A percentile compares a stretch with the other conserved stretches of the same genome.
Conservation (phyloP, 1,140 invertebrate species). For the Arion vulgaris region DNA sequence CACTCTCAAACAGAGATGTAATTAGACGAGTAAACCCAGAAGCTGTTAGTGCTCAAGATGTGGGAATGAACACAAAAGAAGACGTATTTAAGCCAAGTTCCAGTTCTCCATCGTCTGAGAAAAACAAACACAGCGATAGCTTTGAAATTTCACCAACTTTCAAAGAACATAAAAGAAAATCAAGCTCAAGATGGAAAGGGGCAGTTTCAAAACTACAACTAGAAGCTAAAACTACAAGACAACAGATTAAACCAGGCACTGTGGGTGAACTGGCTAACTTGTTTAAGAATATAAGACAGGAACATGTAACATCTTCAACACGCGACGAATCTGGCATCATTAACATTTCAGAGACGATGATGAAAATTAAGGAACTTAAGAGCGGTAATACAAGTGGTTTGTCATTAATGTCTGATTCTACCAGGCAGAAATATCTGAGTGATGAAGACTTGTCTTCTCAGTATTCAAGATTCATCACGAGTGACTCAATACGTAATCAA, state of each 20-base stretch:
- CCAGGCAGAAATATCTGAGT: too few relatives aligned
- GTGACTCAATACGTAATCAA: neutral
- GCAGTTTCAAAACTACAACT: neutral
- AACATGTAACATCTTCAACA: neutral
- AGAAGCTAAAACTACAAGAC: neutral
- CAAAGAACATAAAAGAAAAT: neutral
- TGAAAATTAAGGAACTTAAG: neutral
- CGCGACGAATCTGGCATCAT: neutral
- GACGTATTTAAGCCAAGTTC: neutral
- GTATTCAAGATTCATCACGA: neutral
- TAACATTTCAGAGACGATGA: neutral
- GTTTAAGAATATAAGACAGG: neutral
- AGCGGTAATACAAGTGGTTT: neutral
- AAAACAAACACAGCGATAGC: neutral
- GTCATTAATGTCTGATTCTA: neutral
- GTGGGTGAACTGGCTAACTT: neutral
- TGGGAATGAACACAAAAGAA: neutral
- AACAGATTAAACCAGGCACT: slow-evolving; percentile 1
- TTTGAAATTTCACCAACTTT: neutral
- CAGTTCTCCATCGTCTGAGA: neutral
- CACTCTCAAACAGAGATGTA: neutral
- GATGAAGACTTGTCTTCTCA: neutral
- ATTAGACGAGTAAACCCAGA: neutral
- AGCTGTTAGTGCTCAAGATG: neutral
- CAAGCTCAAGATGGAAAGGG: neutral